Conservation (phyloP, 2,113 vertebrate genomes). For the Felis catus region DNA sequence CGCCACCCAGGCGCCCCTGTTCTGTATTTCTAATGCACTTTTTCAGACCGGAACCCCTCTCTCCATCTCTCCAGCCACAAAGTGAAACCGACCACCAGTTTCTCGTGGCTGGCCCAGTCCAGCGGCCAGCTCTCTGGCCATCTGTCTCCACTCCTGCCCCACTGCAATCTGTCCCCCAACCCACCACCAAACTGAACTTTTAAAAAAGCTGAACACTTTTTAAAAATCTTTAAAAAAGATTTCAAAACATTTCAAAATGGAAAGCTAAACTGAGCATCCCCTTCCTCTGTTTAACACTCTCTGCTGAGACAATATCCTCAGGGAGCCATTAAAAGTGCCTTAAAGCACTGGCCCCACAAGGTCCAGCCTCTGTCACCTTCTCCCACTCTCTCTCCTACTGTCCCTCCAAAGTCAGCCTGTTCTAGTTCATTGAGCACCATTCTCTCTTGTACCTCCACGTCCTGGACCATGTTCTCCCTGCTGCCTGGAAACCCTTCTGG, state of each 20-base stretch:
- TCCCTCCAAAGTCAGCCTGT: neutral
- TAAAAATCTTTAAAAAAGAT: neutral
- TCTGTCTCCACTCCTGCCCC: neutral
- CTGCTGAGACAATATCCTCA: neutral
- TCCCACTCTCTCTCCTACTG: neutral
- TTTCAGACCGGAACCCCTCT: neutral
- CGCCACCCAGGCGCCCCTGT: too few relatives aligned
- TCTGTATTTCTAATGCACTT: neutral
- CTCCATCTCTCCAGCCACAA: neutral
- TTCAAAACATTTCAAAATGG: neutral
- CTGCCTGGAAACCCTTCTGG: neutral
- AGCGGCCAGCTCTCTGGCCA: accelerated
- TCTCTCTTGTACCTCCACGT: neutral
- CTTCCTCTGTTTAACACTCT: neutral
- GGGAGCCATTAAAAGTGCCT: neutral
- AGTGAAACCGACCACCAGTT: neutral
- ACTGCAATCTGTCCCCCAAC: neutral
- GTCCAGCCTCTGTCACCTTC: neutral
- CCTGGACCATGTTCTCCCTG: neutral
- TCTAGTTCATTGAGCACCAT: neutral
- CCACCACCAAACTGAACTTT: neutral
- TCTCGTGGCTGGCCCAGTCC: neutral
- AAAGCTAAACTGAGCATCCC: neutral
- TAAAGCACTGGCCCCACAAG: neutral
- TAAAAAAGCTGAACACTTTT: neutral